Evolutionary conservation across 2,113 vertebrate genomes (phyloP).

Genomic region (Ellobius talpinus): DNA sequence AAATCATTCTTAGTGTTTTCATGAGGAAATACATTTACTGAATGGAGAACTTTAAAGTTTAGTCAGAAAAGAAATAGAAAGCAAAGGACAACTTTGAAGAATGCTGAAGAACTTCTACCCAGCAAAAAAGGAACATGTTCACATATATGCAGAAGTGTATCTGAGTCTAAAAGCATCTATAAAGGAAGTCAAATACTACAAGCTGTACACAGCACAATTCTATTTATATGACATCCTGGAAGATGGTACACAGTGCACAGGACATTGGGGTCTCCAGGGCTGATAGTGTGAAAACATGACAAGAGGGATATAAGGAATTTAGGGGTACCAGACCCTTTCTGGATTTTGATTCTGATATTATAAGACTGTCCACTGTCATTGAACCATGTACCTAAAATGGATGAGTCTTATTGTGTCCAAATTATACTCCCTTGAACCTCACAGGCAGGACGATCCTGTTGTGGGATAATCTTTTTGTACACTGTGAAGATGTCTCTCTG

Average conservation of each 20-base stretch:
- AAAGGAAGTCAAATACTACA: not conserved
- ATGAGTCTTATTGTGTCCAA: not conserved
- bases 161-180: not conserved
- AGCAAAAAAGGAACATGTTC: not conserved
- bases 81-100: conserved; percentile 2
- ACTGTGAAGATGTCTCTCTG: not conserved
- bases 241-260: not conserved
- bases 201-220: not conserved
- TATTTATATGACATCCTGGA: no score
- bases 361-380: not conserved
- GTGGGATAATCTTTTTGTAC: not conserved
- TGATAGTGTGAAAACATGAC: not conserved
- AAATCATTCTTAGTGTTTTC: not conserved
- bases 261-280: not conserved
- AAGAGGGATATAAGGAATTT: not conserved
- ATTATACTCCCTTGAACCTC: not conserved
- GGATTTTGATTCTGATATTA: not conserved
- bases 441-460: not conserved
- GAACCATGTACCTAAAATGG: not conserved
- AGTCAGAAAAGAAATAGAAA: not conserved
- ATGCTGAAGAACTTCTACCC: not conserved
- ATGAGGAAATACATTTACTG: not conserved
- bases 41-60: not conserved
- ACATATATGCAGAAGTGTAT: not conserved
- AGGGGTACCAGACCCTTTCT: not conserved